These are phyloP conservation scores for Callospermophilus lateralis DNA, from an alignment of 2,113 vertebrate genomes.

Conservation along the genomic window DNA sequence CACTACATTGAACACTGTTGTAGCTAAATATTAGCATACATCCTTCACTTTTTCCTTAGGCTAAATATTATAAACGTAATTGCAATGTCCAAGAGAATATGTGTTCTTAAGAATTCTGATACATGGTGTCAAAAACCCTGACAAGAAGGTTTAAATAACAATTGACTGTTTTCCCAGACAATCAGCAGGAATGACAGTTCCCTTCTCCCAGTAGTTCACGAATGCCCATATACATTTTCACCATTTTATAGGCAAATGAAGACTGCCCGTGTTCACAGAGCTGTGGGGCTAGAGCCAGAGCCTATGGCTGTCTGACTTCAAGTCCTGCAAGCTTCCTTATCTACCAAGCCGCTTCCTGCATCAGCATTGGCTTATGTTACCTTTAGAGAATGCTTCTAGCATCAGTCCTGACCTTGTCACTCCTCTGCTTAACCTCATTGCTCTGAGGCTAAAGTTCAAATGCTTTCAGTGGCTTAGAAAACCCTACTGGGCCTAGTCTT, in stretches of 20 bases:
- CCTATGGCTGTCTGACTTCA: not conserved
- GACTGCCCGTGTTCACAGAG: not conserved
- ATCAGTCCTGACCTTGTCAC: not conserved
- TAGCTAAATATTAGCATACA: not conserved
- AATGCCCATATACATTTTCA: not conserved
- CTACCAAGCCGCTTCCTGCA: not conserved
- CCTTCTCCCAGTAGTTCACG: not conserved
- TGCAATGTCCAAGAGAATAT: not conserved
- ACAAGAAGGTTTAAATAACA: not conserved
- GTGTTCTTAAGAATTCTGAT: not conserved
- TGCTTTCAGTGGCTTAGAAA: not conserved
- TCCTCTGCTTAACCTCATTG: not conserved
- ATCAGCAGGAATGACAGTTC: not conserved
- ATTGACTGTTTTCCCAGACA: not conserved
- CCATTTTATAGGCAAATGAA: not conserved
- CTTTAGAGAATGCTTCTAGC: not conserved
- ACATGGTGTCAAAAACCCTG: not conserved
- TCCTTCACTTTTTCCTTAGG: constrained; percentile 28
- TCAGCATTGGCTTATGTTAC: not conserved
- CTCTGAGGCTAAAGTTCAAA: not conserved
- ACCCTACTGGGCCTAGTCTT: not conserved
- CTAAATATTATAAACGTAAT: not conserved
- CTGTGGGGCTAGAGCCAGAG: not conserved
- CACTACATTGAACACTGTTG: not conserved
- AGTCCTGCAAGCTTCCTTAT: not conserved